Base-by-base conservation (phyloP, 2,113 vertebrate genomes). In the Columba janthina region DNA sequence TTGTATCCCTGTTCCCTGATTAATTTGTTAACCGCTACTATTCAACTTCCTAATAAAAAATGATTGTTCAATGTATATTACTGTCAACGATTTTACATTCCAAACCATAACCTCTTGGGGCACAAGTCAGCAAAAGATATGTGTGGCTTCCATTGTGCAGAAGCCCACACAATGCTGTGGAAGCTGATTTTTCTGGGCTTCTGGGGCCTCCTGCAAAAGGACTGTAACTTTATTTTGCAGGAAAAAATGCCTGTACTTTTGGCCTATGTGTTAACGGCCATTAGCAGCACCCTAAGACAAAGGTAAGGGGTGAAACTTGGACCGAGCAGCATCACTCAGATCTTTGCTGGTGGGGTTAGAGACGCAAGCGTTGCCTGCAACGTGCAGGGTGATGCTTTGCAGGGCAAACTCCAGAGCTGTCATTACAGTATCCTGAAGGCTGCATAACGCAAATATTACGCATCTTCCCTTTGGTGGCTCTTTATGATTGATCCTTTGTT, bases 41-140 rank as follows among this genome's bases (percentile, higher is more conserved):
- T 95, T 94, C 91, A 83, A 77, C 60, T 67, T 77, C 51, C 67
- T 86, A 92, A 95, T 94, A 91, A 90, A 95, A 96, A 93, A 72
- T 79, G 31, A 92, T 94, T 84, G 85, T 87, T 92, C 88, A 75
- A 61, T 87, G 80, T 54, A 24, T 72, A 78, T 87, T 93, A 92
- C 86, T 93, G 76, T 85, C 90, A 93, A 70, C 36, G 21, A 94
- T 94, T 92, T 90, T 76, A 94, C 80, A 92, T 85, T 96, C 83
- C 86, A 94, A 95, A 87, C 86, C 80, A 46, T 72, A 90, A 94
- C 65, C 73, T 93, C 93, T 79, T 46, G 76, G 58, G 90, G 44
- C 36, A 85, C 62, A 81, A 92, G 80, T 95, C 88, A 90, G 86
- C 65, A 93, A 66, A 94, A 96, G 19, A 66, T 72, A 85, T 11